phyloP scores from a whole-genome alignment of 2,797 vertebrate species.

The Vultur gryphus region DNA sequence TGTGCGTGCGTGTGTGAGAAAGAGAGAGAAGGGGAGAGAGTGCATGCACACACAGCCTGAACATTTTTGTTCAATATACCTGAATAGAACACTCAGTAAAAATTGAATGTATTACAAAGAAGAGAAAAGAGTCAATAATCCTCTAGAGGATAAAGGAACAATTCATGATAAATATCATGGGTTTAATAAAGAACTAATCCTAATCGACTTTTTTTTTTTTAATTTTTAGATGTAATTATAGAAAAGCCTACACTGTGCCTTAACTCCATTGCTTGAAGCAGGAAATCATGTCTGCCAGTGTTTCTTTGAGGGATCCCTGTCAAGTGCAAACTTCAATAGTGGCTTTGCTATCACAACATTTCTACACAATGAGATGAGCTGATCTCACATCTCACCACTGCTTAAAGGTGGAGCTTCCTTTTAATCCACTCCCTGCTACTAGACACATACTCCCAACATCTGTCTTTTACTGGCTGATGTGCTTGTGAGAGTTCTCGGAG shows the following conservation, averaged over 20 bases:
- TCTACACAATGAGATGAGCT: background rate
- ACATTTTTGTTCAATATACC: background rate
- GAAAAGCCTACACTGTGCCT: background rate
- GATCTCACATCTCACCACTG: background rate
- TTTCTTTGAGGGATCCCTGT: background rate
- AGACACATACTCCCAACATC: background rate
- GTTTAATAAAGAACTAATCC: background rate
- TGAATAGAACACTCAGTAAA: background rate
- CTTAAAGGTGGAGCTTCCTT: background rate
- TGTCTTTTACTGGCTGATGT: background rate
- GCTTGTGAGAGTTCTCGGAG: background rate
- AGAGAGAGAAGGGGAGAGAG: background rate
- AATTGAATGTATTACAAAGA: background rate
- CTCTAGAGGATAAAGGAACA: background rate
- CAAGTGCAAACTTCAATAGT: background rate
- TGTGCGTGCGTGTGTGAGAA: fast-evolving
- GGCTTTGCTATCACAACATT: background rate
- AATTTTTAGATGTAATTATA: background rate
- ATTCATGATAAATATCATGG: background rate
- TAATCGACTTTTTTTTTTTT: background rate
- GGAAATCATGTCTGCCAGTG: background rate
- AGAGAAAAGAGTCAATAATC: background rate
- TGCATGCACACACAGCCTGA: background rate
- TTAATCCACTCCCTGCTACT: background rate
- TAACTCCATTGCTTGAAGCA: background rate